Percentiles rank a stretch among this genome's conserved stretches.
phyloP scores from a whole-genome alignment of 2,888 invertebrate species.

The Lepas anatifera region DNA sequence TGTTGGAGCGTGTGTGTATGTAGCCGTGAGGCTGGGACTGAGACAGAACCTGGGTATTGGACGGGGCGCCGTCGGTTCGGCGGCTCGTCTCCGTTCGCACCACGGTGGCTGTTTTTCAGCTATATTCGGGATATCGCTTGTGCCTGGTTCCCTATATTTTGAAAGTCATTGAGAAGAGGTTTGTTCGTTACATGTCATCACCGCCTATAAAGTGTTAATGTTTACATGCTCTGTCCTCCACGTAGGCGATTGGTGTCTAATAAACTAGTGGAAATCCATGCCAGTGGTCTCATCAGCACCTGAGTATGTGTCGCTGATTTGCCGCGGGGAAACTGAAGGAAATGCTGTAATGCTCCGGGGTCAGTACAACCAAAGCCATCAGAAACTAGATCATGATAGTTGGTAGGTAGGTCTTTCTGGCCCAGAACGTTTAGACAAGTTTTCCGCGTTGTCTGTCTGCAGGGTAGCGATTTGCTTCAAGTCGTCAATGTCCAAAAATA shows the following conservation, averaged over 20 bases:
- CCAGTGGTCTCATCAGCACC: background rate
- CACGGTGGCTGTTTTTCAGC: background rate
- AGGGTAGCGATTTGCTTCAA: too few relatives aligned
- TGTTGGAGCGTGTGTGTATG: background rate
- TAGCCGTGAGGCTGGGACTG: background rate
- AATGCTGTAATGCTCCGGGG: too few relatives aligned
- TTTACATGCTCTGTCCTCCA: conserved; percentile 3
- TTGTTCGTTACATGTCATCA: background rate
- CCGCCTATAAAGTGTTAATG: conserved; percentile 5
- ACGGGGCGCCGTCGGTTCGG: background rate
- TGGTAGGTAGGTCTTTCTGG: too few relatives aligned
- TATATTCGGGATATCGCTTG: background rate
- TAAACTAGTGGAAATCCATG: background rate
- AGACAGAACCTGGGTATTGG: background rate
- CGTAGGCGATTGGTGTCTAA: background rate
- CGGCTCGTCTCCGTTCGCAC: background rate
- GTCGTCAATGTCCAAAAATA: too few relatives aligned
- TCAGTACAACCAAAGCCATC: too few relatives aligned
- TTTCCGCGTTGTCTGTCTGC: too few relatives aligned
- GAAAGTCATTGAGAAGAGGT: conserved; percentile 3
- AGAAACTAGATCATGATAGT: too few relatives aligned
- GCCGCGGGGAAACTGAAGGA: too few relatives aligned
- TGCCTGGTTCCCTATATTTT: background rate
- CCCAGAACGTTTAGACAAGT: too few relatives aligned
- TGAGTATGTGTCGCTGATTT: background rate